Conservation (phyloP, 2,888 invertebrate genomes). For the Drepanosiphum platanoidis region DNA sequence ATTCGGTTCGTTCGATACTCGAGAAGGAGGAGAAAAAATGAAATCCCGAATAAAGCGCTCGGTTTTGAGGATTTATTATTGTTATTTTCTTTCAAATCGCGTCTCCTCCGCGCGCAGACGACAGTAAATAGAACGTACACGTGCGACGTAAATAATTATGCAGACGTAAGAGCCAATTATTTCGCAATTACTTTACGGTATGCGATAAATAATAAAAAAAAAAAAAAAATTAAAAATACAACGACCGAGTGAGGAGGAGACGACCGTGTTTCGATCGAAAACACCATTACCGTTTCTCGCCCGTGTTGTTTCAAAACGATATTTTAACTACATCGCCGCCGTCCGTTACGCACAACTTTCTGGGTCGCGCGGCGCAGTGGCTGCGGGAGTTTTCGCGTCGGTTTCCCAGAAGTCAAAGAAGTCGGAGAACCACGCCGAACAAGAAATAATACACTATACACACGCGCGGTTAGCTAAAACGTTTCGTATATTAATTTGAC, state of each 20-base stretch:
- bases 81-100: neutral
- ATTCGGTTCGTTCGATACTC: no score
- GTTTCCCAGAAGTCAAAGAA: neutral
- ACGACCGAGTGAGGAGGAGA: no score
- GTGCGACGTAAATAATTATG: neutral
- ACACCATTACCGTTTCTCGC: neutral
- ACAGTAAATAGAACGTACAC: neutral
- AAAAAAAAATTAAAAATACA: no score
- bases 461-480: no score
- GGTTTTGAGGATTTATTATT: no score
- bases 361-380: neutral
- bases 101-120: neutral
- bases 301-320: neutral
- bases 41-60: neutral
- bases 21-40: no score
- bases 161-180: neutral
- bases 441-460: no score
- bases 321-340: no score
- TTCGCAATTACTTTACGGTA: neutral
- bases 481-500: no score
- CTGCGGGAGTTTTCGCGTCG: no score
- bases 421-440: neutral
- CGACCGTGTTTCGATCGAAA: neutral
- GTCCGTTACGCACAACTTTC: neutral
- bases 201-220: neutral